These are phyloP conservation scores for Sternotherus odoratus DNA, from an alignment of 2,797 vertebrate species.

Conservation along the genomic window DNA sequence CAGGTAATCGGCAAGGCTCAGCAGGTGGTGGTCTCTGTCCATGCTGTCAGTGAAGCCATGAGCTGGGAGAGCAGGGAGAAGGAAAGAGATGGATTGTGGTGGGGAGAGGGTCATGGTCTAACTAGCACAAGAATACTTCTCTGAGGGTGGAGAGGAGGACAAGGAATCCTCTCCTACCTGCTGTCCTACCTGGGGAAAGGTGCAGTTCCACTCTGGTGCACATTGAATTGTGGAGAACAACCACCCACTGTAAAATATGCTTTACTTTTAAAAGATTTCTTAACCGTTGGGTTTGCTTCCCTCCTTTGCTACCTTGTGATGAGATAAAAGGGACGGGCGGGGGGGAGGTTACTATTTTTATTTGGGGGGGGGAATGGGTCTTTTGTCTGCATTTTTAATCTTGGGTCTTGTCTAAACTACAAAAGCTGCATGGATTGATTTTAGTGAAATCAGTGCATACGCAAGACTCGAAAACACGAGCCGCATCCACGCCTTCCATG, in stretches of 20 bases:
- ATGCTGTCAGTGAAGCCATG: neutral
- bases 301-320: neutral
- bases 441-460: neutral
- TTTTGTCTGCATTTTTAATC: constrained; percentile 1
- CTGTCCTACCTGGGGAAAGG: neutral
- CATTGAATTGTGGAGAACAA: neutral
- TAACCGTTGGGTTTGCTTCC: neutral
- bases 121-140: neutral
- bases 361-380: neutral
- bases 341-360: constrained; percentile 6
- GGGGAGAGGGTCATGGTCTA: fast-evolving
- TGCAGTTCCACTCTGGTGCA: fast-evolving
- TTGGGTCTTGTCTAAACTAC: neutral
- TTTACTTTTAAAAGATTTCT: neutral
- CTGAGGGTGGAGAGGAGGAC: fast-evolving
- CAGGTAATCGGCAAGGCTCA: neutral
- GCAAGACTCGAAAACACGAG: neutral
- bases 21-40: neutral
- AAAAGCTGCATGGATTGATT: neutral
- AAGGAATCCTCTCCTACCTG: neutral
- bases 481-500: neutral
- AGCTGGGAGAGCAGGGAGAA: neutral
- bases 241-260: neutral
- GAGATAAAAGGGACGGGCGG: neutral
- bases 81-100: neutral